Evolutionary conservation across 2,888 invertebrate genomes (phyloP), one percentile per base, ranked within the genome.

Genomic region (Cephus spinipes): DNA sequence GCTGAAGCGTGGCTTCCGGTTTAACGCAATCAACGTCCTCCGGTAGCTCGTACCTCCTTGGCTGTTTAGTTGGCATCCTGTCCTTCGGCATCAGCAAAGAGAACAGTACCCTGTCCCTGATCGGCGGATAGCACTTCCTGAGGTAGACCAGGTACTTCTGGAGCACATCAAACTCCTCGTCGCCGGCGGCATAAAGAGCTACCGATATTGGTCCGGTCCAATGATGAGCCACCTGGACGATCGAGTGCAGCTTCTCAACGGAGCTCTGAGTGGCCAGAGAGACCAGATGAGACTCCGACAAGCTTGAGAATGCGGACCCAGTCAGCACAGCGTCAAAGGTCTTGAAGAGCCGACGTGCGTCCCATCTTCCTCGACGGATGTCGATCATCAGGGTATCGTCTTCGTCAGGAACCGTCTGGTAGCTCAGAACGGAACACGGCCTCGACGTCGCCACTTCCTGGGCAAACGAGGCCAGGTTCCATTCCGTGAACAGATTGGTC

Each of bases 131-230:
- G 87, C 98, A 98, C 76, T 94, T 93, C 74, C 95, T 94, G 85
- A 98, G 92, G 93, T 96, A 97, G 33, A 94, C 93, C 12, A 96
- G 93, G 88, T 97, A 98, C 77, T 94, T 93, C 87, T 96, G 93
- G 68, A 97, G 91, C 1, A 95, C 92, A 80, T 94, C 94, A 83
- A 96, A 94, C 89, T 98, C 97, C 79, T 95, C 94, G 85, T 96
- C 95, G 4, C 96, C 96, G 23, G 96, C 95, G 0, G 96, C 95
- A 89, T 95, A 98, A 0, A 97, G 93, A 0, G 97, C 96, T 0
- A 96, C 94, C 0, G 97, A 98, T 85, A 98, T 96, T 0, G 97
- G 96, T 0, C 97, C 97, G 11, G 94, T 93, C 97, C 97, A 98
- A 86, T 97, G 95, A 74, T 95, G 94, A 0, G 96, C 95, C 69